Evolutionary conservation across 30 jellyfish, hydroid and myxozoan species (phyloP).

Genomic region (Haliclystus octoradiatus): DNA sequence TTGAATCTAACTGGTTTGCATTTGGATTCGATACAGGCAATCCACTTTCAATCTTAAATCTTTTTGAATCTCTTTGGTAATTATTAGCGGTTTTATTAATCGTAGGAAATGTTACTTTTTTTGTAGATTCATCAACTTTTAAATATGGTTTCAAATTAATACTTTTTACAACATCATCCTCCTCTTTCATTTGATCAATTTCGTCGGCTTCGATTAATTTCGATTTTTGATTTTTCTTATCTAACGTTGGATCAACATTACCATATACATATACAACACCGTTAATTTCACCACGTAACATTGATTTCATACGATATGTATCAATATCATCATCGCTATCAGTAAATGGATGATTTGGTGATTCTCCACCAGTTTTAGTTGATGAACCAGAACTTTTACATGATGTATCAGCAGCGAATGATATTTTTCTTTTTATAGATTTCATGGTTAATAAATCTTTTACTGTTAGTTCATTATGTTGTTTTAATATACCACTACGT

Average conservation of each 20-base stretch:
- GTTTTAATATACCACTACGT: constrained; percentile 47
- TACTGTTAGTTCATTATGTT: constrained; percentile 24
- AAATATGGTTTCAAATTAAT: background rate
- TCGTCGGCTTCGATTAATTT: background rate
- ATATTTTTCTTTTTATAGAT: constrained; percentile 29
- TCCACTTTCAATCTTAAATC: too few species aligned
- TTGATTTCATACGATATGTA: constrained; percentile 64
- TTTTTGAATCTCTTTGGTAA: too few species aligned
- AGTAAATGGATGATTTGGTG: constrained; percentile 58
- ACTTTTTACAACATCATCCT: background rate
- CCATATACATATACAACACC: constrained; percentile 67
- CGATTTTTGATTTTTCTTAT: background rate
- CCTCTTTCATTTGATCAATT: background rate
- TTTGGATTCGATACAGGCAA: too few species aligned
- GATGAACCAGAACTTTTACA: constrained; percentile 56
- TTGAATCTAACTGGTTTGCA: too few species aligned
- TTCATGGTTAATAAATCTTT: constrained; percentile 33
- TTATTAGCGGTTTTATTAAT: constrained; percentile 1
- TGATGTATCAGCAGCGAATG: constrained; percentile 43
- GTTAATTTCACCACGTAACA: constrained; percentile 66
- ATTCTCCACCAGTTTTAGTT: constrained; percentile 74
- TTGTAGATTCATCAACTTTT: constrained; percentile 1
- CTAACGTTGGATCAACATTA: constrained; percentile 8
- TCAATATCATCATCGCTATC: constrained; percentile 84
- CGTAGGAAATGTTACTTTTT: background rate